These are phyloP conservation scores for Crypturellus undulatus DNA, from an alignment of 2,113 vertebrate species.

Conservation along the genomic window DNA sequence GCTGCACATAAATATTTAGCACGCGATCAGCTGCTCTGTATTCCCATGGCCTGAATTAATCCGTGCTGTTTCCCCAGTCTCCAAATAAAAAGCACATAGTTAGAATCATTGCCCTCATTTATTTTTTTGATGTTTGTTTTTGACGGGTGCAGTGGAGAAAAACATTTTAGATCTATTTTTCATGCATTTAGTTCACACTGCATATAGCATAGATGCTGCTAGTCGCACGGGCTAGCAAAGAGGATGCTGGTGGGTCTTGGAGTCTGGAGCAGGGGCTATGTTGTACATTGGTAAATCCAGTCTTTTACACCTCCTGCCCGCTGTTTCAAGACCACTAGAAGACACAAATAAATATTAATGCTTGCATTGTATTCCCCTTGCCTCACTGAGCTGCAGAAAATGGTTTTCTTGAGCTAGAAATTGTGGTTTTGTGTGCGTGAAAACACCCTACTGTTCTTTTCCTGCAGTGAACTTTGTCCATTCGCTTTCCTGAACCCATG, in stretches of 20 bases:
- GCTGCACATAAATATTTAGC: constrained; percentile 47
- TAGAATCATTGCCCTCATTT: background rate
- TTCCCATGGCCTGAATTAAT: constrained; percentile 45
- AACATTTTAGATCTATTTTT: background rate
- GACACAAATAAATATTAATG: background rate
- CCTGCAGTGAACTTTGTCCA: accelerated
- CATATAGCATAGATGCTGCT: accelerated
- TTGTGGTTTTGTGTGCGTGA: background rate
- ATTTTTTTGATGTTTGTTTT: background rate
- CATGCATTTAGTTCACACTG: background rate
- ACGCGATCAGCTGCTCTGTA: background rate
- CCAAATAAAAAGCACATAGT: background rate
- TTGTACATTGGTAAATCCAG: background rate
- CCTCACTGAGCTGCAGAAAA: accelerated
- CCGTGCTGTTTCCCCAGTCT: background rate
- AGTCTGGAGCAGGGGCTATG: background rate
- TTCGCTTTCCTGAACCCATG: background rate
- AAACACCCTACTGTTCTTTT: background rate
- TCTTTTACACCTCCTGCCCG: background rate
- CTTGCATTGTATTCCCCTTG: background rate
- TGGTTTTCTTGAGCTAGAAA: background rate
- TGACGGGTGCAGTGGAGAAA: accelerated
- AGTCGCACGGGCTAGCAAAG: background rate
- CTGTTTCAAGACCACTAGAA: background rate
- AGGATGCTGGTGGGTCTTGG: background rate